Base-by-base conservation (phyloP, 2,113 vertebrate genomes). In the Poeciliopsis prolifica region DNA sequence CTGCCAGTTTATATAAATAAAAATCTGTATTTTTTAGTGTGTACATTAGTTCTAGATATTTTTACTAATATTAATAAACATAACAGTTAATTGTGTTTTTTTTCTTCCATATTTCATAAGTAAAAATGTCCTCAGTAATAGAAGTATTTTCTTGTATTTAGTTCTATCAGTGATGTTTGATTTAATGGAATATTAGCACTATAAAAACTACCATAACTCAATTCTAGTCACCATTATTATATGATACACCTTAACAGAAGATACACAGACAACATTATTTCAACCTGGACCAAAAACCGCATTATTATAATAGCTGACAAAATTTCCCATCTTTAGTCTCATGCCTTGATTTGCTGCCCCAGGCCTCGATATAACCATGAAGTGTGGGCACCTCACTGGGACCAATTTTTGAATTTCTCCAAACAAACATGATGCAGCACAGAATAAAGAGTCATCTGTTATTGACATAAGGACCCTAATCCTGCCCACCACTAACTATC, bases 331-430 rank as follows among this genome's bases (percentile, higher is more conserved):
- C 72, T 75, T 65, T 13, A 69, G 58, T 66, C 62, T 65, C 70
- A 85, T 77, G 77, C 75, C 75, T 85, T 61, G 71, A 79, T 82
- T 33, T 67, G 54, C 64, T 78, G 88, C 91, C 83, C 31, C 6
- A 35, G 88, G 88, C 87, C 5, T 82, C 12, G 68, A 71, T 75
- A 76, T 37, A 90, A 87, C 78, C 83, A 75, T 35, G 69, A 78
- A 81, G 75, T 78, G 74, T 62, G 83, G 78, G 68, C 12, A 85
- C 83, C 91, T 87, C 90, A 80, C 66, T 88, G 92, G 92, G 92
- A 93, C 92, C 89, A 92, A 91, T 93, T 92, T 90, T 88, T 79
- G 74, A 81, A 68, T 84, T 78, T 86, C 74, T 83, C 74, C 78
- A 81, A 86, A 72, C 79, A 78, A 83, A 86, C 77, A 71, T 61